Percentiles rank a stretch among this genome's conserved stretches.
Evolutionary conservation across 2,797 vertebrate genomes (phyloP).

Genomic region (Hozukius guyotensis): DNA sequence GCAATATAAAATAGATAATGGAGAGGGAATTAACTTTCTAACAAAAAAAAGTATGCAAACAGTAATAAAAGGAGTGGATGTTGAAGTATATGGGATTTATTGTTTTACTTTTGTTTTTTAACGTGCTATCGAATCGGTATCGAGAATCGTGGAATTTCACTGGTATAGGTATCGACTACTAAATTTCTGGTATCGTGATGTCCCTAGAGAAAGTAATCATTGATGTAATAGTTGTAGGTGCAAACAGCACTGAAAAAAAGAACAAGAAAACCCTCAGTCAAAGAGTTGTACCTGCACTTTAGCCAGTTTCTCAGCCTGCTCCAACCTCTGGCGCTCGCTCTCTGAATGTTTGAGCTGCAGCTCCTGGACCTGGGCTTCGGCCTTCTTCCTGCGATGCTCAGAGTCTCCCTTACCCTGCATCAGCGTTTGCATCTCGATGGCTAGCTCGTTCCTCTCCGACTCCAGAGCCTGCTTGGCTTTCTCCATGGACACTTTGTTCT

Average conservation of each 20-base stretch:
- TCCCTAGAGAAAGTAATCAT: too few relatives aligned
- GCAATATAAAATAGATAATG: too few relatives aligned
- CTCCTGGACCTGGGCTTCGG: constrained; percentile 90
- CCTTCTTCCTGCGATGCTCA: constrained; percentile 95
- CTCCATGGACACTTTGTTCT: constrained; percentile 96
- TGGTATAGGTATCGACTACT: too few relatives aligned
- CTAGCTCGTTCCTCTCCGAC: constrained; percentile 91
- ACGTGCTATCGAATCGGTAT: too few relatives aligned
- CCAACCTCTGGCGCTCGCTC: constrained; percentile 87
- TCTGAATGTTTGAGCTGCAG: constrained; percentile 91
- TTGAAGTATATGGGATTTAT: too few relatives aligned
- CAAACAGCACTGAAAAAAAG: background rate
- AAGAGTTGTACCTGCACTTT: constrained; percentile 89
- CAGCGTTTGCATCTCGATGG: constrained; percentile 92
- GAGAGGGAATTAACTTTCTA: too few relatives aligned
- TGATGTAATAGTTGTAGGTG: background rate
- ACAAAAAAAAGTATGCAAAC: too few relatives aligned
- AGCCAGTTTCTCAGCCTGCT: constrained; percentile 87
- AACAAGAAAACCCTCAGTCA: background rate
- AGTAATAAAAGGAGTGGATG: too few relatives aligned
- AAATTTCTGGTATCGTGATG: too few relatives aligned
- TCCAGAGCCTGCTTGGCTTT: constrained; percentile 96
- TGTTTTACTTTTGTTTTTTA: too few relatives aligned
- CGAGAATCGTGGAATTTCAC: too few relatives aligned
- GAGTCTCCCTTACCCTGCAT: constrained; percentile 92